These are phyloP conservation scores for Naja naja DNA, from an alignment of 2,113 vertebrate genomes.

Conservation along the genomic window DNA sequence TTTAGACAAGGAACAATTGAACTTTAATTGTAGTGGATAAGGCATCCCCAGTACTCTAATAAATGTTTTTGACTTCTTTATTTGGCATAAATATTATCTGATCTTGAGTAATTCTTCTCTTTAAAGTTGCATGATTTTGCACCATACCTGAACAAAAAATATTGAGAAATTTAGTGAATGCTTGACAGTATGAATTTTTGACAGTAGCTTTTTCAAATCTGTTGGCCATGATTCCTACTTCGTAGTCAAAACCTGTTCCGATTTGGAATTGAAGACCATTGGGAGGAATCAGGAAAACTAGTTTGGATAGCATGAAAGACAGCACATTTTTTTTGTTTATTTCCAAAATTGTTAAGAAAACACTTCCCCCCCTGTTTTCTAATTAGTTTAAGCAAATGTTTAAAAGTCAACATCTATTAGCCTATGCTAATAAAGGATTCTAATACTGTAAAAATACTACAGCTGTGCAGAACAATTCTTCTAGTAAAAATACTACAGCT, in stretches of 20 bases:
- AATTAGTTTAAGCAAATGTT: background rate
- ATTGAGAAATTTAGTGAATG: background rate
- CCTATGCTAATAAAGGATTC: background rate
- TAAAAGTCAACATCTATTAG: background rate
- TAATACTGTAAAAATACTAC: background rate
- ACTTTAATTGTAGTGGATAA: background rate
- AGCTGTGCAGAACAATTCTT: background rate
- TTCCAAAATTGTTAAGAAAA: background rate
- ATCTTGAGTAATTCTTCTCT: background rate
- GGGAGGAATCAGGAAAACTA: background rate
- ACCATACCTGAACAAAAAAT: background rate
- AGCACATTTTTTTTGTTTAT: background rate
- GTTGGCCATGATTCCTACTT: background rate
- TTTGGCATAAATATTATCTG: background rate
- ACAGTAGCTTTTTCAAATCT: background rate
- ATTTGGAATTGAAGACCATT: background rate
- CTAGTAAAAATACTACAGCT: background rate
- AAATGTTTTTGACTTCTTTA: too few relatives aligned
- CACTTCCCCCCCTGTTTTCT: background rate
- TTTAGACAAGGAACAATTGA: background rate
- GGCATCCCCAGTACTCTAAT: background rate
- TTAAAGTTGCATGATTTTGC: background rate
- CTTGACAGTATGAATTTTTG: background rate
- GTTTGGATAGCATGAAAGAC: background rate
- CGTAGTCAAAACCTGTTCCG: background rate